Conservation (phyloP, 2,113 vertebrate species). For the Platycercus adscitus region DNA sequence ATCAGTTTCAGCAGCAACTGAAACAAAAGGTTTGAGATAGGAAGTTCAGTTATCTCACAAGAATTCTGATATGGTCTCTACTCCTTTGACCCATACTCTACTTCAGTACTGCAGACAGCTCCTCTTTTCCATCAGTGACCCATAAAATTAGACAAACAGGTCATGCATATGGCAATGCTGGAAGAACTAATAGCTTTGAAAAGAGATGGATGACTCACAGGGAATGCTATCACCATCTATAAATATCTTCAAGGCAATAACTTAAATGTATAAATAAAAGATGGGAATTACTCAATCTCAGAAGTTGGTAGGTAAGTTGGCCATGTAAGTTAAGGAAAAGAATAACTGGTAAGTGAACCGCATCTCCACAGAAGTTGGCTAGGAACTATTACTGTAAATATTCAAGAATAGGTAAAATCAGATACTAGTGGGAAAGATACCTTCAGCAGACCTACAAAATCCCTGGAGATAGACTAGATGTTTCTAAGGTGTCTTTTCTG, state of each 20-base stretch:
- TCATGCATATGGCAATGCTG: neutral
- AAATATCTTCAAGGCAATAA: slow-evolving; percentile 43
- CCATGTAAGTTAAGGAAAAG: neutral
- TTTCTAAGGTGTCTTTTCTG: neutral
- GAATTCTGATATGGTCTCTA: neutral
- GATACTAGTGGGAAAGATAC: neutral
- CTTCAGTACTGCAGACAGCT: neutral
- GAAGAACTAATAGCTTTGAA: slow-evolving; percentile 7
- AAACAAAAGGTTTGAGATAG: neutral
- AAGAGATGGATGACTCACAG: neutral
- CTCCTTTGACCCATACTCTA: neutral
- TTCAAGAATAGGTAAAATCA: neutral
- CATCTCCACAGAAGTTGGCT: neutral
- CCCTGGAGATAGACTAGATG: neutral
- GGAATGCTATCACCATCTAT: neutral
- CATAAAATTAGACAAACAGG: slow-evolving; percentile 21
- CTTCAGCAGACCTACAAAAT: neutral
- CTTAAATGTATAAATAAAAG: slow-evolving; percentile 29
- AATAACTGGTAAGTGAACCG: neutral
- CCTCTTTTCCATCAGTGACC: neutral
- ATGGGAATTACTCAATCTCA: slow-evolving; percentile 2
- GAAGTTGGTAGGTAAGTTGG: neutral
- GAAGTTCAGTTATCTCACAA: neutral
- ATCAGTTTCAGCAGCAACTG: neutral
- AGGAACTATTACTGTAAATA: neutral